Base-by-base conservation (phyloP, 2,888 invertebrate genomes). In the Furcula furcula region DNA sequence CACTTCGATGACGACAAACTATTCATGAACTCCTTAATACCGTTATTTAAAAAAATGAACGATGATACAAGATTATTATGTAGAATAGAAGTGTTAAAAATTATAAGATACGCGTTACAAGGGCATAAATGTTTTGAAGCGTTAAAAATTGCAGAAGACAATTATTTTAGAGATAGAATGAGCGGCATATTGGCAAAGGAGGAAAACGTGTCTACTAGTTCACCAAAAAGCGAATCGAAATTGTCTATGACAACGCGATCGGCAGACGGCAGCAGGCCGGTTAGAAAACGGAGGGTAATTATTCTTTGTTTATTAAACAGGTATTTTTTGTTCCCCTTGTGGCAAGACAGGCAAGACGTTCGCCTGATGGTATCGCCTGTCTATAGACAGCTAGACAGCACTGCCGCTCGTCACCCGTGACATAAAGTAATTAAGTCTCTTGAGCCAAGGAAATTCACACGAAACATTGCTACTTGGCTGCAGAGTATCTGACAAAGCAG, bases 41-140 rank as follows among this genome's bases (percentile, higher is more conserved):
- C 87, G 0, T 42, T 85, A 3, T 87, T 88, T 23, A 86, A 84
- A 48, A 87, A 86, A 40, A 88, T 87, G 87, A 74, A 77, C 18
- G 87, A 88, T 16, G 86, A 86, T 9, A 88, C 87, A 0, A 60
- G 86, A 35, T 52, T 87, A 0, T 27, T 83, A 0, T 88, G 87
- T 29, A 59, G 87, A 1, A 87, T 87, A 7, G 86, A 87, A 34
- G 80, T 87, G 0, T 29, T 88, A 6, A 87, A 87, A 41, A 85
- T 85, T 1, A 86, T 87, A 1, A 68, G 76, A 29, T 80, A 76
- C 34, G 87, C 85, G 0, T 31, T 87, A 0, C 83, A 86, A 53
- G 83, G 83, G 1, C 71, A 85, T 27, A 76, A 79, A 26, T 70
- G 72, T 31, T 82, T 85, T n/a, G 83, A 84, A 36, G 78, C 76